phyloP scores from a whole-genome alignment of 2,113 vertebrate genomes.

The Oplegnathus fasciatus region DNA sequence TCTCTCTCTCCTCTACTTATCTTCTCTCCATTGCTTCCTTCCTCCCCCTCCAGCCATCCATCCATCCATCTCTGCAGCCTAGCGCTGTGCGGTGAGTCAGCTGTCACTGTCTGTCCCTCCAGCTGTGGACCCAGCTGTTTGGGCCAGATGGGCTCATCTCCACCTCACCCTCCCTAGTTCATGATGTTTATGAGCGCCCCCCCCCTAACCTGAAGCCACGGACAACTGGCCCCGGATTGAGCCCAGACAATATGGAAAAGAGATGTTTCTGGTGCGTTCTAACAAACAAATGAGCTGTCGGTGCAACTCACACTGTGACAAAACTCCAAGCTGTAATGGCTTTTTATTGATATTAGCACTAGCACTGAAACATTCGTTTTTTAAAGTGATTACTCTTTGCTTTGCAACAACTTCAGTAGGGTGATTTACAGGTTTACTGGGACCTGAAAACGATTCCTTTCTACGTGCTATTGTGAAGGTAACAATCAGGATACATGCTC shows the following conservation, averaged over 20 bases:
- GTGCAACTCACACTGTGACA: constrained; percentile 14
- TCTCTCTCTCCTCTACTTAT: constrained; percentile 39
- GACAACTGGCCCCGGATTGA: constrained; percentile 43
- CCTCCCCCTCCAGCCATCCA: constrained; percentile 63
- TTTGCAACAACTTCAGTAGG: constrained; percentile 30
- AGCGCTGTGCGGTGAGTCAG: constrained; percentile 68
- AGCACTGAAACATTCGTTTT: constrained; percentile 1
- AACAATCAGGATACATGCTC: constrained; percentile 71
- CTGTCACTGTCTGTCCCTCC: constrained; percentile 79
- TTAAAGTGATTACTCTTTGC: constrained; percentile 39
- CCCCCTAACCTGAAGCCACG: constrained; percentile 52
- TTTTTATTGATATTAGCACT: constrained; percentile 14
- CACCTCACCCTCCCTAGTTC: constrained; percentile 55
- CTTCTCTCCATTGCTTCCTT: constrained; percentile 33
- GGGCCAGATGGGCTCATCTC: constrained; percentile 78
- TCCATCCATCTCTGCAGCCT: constrained; percentile 69
- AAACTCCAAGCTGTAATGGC: constrained; percentile 18
- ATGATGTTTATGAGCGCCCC: constrained; percentile 54
- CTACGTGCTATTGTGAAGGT: constrained; percentile 67
- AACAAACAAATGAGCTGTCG: constrained; percentile 14
- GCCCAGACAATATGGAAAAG: constrained; percentile 44
- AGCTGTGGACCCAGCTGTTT: constrained; percentile 82
- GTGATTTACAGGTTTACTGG: constrained; percentile 68
- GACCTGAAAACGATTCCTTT: constrained; percentile 60
- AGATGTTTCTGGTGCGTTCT: constrained; percentile 5